Percentiles rank a stretch among this genome's conserved stretches.
Evolutionary conservation across 2,888 invertebrate species (phyloP).

Genomic region (Protonemura montana): DNA sequence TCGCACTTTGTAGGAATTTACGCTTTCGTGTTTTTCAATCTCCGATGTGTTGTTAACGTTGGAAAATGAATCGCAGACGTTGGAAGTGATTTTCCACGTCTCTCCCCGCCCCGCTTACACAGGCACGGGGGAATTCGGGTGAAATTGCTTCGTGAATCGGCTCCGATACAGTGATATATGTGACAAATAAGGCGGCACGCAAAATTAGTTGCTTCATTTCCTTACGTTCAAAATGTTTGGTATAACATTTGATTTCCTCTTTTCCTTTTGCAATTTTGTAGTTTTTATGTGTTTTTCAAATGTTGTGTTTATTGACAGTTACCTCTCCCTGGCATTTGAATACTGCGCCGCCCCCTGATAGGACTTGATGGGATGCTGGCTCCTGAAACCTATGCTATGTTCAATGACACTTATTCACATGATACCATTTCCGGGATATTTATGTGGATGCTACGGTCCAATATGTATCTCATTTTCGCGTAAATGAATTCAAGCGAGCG

Average conservation of each 20-base stretch:
- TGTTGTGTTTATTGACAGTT: constrained; percentile 38
- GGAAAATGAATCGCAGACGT: constrained; percentile 41
- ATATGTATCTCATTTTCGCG: no score
- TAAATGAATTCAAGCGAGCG: no score
- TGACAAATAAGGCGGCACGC: constrained; percentile 44
- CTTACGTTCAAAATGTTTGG: constrained; percentile 17
- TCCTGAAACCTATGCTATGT: not conserved
- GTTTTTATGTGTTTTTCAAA: constrained; percentile 38
- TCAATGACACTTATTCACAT: not conserved
- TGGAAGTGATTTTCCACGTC: constrained; percentile 36
- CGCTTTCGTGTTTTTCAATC: constrained; percentile 42
- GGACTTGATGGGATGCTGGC: no score
- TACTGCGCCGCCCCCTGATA: not conserved
- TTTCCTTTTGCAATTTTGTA: constrained; percentile 35
- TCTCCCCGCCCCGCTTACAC: not conserved
- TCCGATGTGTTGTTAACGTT: constrained; percentile 42
- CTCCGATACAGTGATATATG: constrained; percentile 46
- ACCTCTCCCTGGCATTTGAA: constrained; percentile 40
- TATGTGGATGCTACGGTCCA: not conserved
- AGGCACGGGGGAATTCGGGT: constrained; percentile 37
- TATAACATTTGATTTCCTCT: constrained; percentile 41
- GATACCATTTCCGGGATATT: not conserved
- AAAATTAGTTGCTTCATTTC: constrained; percentile 46
- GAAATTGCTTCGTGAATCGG: constrained; percentile 36
- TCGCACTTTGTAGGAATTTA: constrained; percentile 40